Evolutionary conservation across 2,888 invertebrate species (phyloP).

Genomic region (Morpho helenor): DNA sequence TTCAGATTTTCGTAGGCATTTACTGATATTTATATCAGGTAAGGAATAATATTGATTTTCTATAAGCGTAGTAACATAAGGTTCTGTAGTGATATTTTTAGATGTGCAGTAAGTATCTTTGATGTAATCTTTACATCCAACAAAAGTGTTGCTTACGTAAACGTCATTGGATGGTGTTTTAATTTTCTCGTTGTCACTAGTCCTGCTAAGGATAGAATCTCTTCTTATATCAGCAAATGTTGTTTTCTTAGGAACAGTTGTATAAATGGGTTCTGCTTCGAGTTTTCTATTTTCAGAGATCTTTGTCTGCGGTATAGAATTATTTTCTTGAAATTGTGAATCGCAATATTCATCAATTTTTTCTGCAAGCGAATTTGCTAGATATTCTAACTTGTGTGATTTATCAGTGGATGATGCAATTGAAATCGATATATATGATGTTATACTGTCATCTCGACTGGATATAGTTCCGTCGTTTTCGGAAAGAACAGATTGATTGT

Average conservation of each 20-base stretch:
- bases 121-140: slow-evolving; percentile 60
- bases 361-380: slow-evolving; percentile 73
- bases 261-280: slow-evolving; percentile 64
- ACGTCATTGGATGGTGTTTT: slow-evolving; percentile 57
- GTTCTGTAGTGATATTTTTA: slow-evolving; percentile 72
- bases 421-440: slow-evolving; percentile 74
- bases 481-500: slow-evolving; percentile 58
- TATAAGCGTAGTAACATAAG: slow-evolving; percentile 72
- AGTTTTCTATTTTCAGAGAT: slow-evolving; percentile 45
- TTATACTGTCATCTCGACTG: slow-evolving; percentile 70
- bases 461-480: slow-evolving; percentile 73
- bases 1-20: slow-evolving; percentile 84
- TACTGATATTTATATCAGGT: slow-evolving; percentile 84
- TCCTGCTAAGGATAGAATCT: slow-evolving; percentile 58
- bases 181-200: slow-evolving; percentile 53
- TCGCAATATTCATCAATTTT: slow-evolving; percentile 77
- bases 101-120: slow-evolving; percentile 58
- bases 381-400: slow-evolving; percentile 70
- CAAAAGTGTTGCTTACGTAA: slow-evolving; percentile 61
- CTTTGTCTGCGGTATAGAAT: slow-evolving; percentile 43
- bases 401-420: slow-evolving; percentile 72
- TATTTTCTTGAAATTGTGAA: slow-evolving; percentile 62
- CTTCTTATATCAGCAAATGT: slow-evolving; percentile 75
- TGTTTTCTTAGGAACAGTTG: slow-evolving; percentile 70
- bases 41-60: slow-evolving; percentile 86